Evolutionary conservation across 53 echinoderm and acorn worm genomes (phyloP).

Genomic region (Temnopleurus reevesii): DNA sequence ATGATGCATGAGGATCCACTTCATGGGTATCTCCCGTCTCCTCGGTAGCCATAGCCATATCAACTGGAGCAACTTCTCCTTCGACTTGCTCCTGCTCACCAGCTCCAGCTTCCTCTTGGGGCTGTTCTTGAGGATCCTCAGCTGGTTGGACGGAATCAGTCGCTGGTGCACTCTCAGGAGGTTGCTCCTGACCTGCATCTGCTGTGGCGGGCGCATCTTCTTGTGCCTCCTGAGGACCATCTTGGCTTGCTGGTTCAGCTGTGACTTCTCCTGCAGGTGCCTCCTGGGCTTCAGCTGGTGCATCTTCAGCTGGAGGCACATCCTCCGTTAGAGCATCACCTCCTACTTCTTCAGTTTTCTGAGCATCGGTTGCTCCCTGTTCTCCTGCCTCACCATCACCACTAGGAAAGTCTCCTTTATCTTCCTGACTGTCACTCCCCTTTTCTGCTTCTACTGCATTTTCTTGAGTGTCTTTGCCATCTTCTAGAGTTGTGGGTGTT

Average conservation of each 20-base stretch:
- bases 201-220: background rate
- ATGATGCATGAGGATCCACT: slow-evolving; percentile 81
- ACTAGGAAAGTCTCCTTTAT: background rate
- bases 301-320: background rate
- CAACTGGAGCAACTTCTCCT: slow-evolving; percentile 38
- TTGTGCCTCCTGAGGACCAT: background rate
- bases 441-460: slow-evolving; percentile 16
- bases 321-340: background rate
- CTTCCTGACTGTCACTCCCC: background rate
- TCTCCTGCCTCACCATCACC: slow-evolving; percentile 9
- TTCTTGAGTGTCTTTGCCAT: slow-evolving; percentile 1
- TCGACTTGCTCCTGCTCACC: slow-evolving; percentile 42
- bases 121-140: slow-evolving; percentile 20
- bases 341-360: slow-evolving; percentile 8
- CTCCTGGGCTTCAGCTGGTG: slow-evolving; percentile 1
- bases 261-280: background rate
- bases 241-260: background rate
- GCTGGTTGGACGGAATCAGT: background rate
- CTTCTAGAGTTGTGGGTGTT: slow-evolving; percentile 27
- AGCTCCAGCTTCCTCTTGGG: slow-evolving; percentile 4
- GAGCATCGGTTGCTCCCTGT: slow-evolving; percentile 8
- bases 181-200: background rate
- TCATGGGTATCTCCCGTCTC: slow-evolving; percentile 84
- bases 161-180: background rate
- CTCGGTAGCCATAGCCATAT: slow-evolving; percentile 84